Evolutionary conservation across 2,888 invertebrate genomes (phyloP).

Genomic region (Rhabditophanes sp.): DNA sequence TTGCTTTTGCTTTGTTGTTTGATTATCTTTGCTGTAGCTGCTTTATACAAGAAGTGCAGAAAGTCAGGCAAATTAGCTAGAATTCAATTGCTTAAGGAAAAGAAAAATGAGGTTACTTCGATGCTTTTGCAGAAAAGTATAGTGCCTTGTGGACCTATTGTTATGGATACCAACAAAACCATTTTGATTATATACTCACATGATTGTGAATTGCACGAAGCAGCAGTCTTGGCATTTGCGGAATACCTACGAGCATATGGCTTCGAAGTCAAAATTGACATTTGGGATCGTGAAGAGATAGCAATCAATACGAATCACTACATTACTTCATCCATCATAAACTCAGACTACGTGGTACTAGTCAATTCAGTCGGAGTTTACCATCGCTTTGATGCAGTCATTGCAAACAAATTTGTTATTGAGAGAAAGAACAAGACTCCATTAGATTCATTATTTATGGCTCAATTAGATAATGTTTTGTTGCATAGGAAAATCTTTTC

Average conservation of each 20-base stretch:
- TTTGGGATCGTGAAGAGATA: constrained; percentile 33
- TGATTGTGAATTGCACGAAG: constrained; percentile 34
- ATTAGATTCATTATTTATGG: constrained; percentile 25
- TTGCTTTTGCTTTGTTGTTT: constrained; percentile 4
- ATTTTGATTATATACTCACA: constrained; percentile 39
- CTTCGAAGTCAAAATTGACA: constrained; percentile 26
- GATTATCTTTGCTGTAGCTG: neutral
- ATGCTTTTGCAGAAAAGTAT: constrained; percentile 3
- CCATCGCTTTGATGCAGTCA: constrained; percentile 21
- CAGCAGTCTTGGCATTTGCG: constrained; percentile 33
- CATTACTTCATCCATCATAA: constrained; percentile 27
- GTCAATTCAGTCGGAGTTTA: constrained; percentile 38
- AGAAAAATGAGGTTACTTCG: constrained; percentile 4
- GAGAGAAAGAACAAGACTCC: constrained; percentile 18
- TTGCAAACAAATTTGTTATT: constrained; percentile 12
- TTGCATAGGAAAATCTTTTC: no score
- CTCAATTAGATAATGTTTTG: constrained; percentile 32
- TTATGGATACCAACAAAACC: no score
- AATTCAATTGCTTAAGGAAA: constrained; percentile 5
- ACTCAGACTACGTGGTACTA: constrained; percentile 36
- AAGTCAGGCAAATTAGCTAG: constrained; percentile 3
- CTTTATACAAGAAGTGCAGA: constrained; percentile 2
- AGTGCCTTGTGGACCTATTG: no score
- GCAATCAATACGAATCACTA: constrained; percentile 37
- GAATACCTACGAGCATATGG: constrained; percentile 21